Evolutionary conservation across 2,113 vertebrate genomes (phyloP).

Genomic region (Mesoclemmys tuberculata): DNA sequence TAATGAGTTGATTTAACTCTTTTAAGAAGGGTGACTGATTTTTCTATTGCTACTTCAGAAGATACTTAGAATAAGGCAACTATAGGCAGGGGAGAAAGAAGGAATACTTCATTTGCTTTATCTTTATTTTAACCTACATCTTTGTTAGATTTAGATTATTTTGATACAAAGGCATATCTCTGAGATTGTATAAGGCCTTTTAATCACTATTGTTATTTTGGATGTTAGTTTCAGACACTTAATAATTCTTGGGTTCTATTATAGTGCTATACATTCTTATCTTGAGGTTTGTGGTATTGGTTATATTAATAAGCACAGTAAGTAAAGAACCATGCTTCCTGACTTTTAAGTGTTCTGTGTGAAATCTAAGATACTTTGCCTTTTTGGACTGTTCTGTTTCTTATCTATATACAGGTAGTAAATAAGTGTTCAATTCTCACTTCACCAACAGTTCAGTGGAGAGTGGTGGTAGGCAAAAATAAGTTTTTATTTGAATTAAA

Average conservation of each 20-base stretch:
- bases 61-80: background rate
- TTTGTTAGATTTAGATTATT: background rate
- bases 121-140: background rate
- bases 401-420: background rate
- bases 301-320: background rate
- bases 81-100: background rate
- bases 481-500: background rate
- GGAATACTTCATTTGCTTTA: background rate
- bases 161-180: background rate
- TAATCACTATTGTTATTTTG: background rate
- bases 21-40: background rate
- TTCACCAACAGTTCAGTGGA: background rate
- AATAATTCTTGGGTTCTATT: background rate
- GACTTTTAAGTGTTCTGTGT: background rate
- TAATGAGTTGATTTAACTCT: background rate
- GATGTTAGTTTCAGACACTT: background rate
- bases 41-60: background rate
- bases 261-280: background rate
- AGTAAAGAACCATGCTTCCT: background rate
- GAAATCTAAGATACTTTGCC: background rate
- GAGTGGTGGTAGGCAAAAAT: background rate
- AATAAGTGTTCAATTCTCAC: background rate
- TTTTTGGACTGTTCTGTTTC: background rate
- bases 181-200: background rate
- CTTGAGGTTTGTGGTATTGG: background rate